Conservation (phyloP, 2,888 invertebrate genomes). For the Dicranocentrus wangi region DNA sequence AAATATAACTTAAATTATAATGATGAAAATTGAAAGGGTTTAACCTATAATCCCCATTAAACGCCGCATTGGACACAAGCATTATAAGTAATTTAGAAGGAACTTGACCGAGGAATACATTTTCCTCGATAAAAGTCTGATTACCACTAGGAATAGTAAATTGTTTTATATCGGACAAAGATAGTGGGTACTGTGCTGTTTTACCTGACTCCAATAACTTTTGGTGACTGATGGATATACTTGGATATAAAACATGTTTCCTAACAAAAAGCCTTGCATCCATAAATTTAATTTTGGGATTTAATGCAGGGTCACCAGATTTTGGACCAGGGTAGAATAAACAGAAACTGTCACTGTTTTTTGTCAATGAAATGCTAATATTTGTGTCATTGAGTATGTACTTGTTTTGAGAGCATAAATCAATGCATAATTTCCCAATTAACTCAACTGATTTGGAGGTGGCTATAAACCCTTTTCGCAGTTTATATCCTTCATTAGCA, state of each 20-base stretch:
- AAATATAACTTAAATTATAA: slow-evolving; percentile 64
- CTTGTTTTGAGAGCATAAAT: background rate
- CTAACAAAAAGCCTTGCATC: slow-evolving; percentile 69
- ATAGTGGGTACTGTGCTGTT: slow-evolving; percentile 69
- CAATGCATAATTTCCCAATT: background rate
- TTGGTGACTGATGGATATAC: slow-evolving; percentile 69
- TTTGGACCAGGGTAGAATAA: slow-evolving; percentile 59
- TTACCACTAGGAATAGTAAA: slow-evolving; percentile 68
- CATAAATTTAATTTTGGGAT: slow-evolving; percentile 65
- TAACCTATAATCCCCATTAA: slow-evolving; percentile 63
- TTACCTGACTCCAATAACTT: slow-evolving; percentile 49
- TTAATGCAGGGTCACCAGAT: slow-evolving; percentile 66
- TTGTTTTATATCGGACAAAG: slow-evolving; percentile 62
- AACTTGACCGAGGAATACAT: slow-evolving; percentile 73
- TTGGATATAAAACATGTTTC: slow-evolving; percentile 64
- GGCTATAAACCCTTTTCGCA: slow-evolving; percentile 6
- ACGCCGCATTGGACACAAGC: slow-evolving; percentile 70
- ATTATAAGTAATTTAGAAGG: slow-evolving; percentile 73
- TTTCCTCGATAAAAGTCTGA: slow-evolving; percentile 73
- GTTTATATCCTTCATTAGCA: slow-evolving; percentile 28
- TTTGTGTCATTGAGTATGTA: slow-evolving; percentile 1
- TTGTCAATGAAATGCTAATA: background rate
- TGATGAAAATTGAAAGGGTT: slow-evolving; percentile 71
- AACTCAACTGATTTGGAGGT: slow-evolving; percentile 36
- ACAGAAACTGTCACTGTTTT: slow-evolving; percentile 56